phyloP scores from a whole-genome alignment of 2,113 vertebrate species.

The Albula glossodonta region DNA sequence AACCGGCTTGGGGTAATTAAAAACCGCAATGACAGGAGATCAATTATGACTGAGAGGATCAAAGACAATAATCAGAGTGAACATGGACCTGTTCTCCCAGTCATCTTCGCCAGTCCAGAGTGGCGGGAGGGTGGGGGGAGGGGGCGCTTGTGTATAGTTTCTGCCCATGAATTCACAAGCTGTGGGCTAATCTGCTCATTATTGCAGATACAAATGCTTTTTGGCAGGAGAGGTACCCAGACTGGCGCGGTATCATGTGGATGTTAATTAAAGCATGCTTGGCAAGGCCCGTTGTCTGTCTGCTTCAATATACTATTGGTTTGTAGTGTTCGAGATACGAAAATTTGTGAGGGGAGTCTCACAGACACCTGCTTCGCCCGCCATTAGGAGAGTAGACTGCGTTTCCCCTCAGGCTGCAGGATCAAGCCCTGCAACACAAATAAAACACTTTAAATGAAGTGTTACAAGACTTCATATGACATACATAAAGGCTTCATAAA shows the following conservation, averaged over 20 bases:
- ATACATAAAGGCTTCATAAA: too few relatives aligned
- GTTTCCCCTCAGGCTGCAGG: too few relatives aligned
- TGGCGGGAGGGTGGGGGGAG: not conserved
- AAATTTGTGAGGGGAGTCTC: not conserved
- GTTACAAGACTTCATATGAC: too few relatives aligned
- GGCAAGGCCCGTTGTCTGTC: constrained; percentile 63
- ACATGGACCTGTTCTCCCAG: not conserved
- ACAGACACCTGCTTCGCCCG: not conserved
- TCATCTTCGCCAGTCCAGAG: constrained; percentile 15
- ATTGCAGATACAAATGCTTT: constrained; percentile 35
- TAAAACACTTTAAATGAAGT: too few relatives aligned
- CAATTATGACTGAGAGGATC: not conserved
- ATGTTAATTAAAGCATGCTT: constrained; percentile 66
- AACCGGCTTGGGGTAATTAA: constrained; percentile 23
- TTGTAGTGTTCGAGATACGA: constrained; percentile 19
- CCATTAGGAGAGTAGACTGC: not conserved
- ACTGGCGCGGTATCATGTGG: constrained; percentile 32
- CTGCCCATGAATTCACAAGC: constrained; percentile 16
- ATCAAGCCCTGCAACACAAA: too few relatives aligned
- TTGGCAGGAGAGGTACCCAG: constrained; percentile 33
- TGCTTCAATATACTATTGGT: constrained; percentile 52
- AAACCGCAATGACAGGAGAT: constrained; percentile 29
- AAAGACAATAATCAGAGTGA: not conserved
- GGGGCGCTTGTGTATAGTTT: not conserved
- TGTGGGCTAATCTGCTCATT: constrained; percentile 38